Evolutionary conservation across 2,888 invertebrate species (phyloP).

Genomic region (Lochmaea crataegi): DNA sequence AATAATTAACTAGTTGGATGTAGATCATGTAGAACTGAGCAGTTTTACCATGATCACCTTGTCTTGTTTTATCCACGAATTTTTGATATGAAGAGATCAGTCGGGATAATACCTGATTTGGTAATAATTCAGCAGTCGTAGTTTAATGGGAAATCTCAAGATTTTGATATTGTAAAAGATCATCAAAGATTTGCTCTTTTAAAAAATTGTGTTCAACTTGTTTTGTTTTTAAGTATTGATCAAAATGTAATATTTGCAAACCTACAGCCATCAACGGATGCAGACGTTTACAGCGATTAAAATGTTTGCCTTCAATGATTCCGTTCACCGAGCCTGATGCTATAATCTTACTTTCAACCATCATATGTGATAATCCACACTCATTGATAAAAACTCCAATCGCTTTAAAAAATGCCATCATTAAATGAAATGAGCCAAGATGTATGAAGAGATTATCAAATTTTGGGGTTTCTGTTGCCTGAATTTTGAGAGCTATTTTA

Average conservation of each 20-base stretch:
- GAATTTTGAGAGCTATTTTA: constrained; percentile 51
- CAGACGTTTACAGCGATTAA: constrained; percentile 43
- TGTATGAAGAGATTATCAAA: constrained; percentile 57
- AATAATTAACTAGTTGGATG: constrained; percentile 27
- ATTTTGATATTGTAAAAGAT: constrained; percentile 36
- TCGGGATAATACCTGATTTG: constrained; percentile 29
- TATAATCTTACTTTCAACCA: constrained; percentile 38
- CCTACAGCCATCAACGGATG: constrained; percentile 46
- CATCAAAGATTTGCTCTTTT: constrained; percentile 41
- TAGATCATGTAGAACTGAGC: constrained; percentile 54
- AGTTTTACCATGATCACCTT: constrained; percentile 55
- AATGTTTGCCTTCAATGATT: constrained; percentile 47
- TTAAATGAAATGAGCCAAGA: constrained; percentile 46
- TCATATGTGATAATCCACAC: constrained; percentile 37
- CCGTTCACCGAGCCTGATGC: constrained; percentile 47
- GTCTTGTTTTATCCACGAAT: constrained; percentile 41
- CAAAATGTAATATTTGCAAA: constrained; percentile 47
- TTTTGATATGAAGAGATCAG: constrained; percentile 33
- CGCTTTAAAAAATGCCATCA: constrained; percentile 4
- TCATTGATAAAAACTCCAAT: constrained; percentile 33
- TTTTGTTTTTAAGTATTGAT: constrained; percentile 27
- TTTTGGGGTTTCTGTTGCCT: constrained; percentile 47
- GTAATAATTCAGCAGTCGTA: constrained; percentile 26
- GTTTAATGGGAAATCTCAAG: constrained; percentile 23
- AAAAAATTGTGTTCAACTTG: constrained; percentile 36